A percentile compares a stretch with the other conserved stretches of the same genome.
These are phyloP conservation scores for Erinaceus europaeus DNA, from an alignment of 2,113 vertebrate genomes.

Conservation along the genomic window DNA sequence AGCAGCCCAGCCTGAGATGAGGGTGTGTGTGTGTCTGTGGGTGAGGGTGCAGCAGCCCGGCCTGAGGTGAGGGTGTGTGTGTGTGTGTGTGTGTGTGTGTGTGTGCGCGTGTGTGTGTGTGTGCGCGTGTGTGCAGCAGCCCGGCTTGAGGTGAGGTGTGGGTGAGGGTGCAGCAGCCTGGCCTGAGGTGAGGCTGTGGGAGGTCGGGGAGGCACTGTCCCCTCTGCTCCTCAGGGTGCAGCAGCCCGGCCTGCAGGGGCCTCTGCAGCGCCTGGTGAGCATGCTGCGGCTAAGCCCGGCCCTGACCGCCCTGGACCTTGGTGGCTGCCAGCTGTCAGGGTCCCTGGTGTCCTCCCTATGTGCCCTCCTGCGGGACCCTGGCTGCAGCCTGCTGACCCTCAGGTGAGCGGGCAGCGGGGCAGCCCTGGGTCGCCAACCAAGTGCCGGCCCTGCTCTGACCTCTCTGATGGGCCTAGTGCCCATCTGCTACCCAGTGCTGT, in stretches of 20 bases:
- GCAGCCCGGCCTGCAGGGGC: not conserved
- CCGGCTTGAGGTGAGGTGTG: no score
- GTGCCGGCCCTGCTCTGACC: no score
- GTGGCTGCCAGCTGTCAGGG: not conserved
- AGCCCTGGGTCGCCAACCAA: not conserved
- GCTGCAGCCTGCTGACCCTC: conserved; percentile 48
- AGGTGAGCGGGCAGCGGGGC: conserved; percentile 11
- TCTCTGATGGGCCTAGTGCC: not conserved
- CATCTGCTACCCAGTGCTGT: not conserved
- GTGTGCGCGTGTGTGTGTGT: no score
- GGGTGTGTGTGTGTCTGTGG: no score
- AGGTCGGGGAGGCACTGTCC: not conserved
- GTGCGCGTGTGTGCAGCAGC: no score
- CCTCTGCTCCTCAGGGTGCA: not conserved
- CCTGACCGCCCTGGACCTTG: conserved; percentile 44
- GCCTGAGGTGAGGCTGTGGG: fast-evolving
- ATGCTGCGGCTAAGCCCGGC: not conserved
- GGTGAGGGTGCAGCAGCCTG: no score
- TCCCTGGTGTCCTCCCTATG: not conserved
- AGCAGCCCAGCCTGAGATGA: no score
- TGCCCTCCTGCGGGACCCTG: not conserved
- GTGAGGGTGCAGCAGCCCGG: no score
- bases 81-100: no score
- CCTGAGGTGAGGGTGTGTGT: no score
- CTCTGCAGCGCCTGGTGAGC: not conserved